These are phyloP conservation scores for Agriopis leucophaearia DNA, from an alignment of 2,888 invertebrate species.

Conservation along the genomic window DNA sequence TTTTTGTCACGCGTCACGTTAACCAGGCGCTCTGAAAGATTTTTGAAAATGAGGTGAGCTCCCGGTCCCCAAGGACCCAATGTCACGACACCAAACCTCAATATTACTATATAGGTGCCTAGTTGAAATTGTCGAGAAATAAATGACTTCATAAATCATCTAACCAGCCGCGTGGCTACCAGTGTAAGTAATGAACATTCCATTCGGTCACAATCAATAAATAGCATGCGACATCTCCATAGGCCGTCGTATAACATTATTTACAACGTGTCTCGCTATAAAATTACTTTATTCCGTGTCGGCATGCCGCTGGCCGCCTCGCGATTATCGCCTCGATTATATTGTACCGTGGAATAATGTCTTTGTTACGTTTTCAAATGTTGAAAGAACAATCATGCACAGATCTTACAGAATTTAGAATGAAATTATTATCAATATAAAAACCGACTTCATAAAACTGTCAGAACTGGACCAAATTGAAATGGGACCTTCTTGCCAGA, in stretches of 20 bases:
- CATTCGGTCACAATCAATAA: constrained; percentile 40
- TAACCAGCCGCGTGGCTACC: not conserved
- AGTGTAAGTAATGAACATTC: constrained; percentile 17
- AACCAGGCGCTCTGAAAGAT: too few species aligned
- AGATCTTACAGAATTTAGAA: not conserved
- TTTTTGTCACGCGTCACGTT: too few species aligned
- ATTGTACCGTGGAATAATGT: constrained; percentile 5
- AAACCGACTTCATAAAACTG: too few species aligned
- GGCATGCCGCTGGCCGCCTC: constrained; percentile 32
- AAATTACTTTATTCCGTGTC: constrained; percentile 44
- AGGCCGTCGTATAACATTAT: constrained; percentile 33
- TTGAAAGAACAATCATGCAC: constrained; percentile 7
- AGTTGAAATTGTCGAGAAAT: not conserved
- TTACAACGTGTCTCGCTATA: constrained; percentile 36
- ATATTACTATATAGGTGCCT: too few species aligned
- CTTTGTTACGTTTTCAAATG: constrained; percentile 17
- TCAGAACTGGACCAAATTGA: too few species aligned
- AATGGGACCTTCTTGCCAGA: too few species aligned
- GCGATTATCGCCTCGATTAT: constrained; percentile 25
- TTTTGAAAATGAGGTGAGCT: too few species aligned
- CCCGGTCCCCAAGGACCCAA: too few species aligned
- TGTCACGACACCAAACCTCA: too few species aligned
- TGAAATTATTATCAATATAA: too few species aligned
- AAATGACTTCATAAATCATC: not conserved
- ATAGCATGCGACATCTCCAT: constrained; percentile 38